A percentile compares a stretch with the other conserved stretches of the same genome.
These are phyloP conservation scores for Epizoanthus fatuus DNA, from an alignment of 92 coral and sea anemone genomes.

Conservation along the genomic window DNA sequence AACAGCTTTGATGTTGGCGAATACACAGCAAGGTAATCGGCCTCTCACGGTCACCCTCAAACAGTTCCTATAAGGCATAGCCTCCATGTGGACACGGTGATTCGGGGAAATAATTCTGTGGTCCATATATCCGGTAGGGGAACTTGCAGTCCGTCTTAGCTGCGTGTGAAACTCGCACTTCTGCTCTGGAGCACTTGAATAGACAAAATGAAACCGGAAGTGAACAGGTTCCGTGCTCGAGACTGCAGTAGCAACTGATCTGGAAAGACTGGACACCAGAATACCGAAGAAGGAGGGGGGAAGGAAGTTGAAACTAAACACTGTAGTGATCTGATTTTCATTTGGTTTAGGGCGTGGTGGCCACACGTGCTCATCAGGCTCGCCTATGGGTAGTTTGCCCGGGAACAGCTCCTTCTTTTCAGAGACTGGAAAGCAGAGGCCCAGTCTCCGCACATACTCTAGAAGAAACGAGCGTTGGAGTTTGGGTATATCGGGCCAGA, in stretches of 20 bases:
- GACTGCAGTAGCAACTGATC: constrained; percentile 58
- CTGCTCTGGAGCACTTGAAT: constrained; percentile 74
- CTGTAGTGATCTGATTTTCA: constrained; percentile 77
- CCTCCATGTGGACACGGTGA: constrained; percentile 78
- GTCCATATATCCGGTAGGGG: constrained; percentile 67
- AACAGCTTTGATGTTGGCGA: constrained; percentile 77
- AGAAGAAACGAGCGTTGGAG: constrained; percentile 61
- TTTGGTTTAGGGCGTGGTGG: constrained; percentile 61
- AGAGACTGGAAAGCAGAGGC: constrained; percentile 77
- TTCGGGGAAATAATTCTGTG: constrained; percentile 35
- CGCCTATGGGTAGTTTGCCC: constrained; percentile 79
- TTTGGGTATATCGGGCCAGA: constrained; percentile 78
- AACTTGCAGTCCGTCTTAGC: constrained; percentile 61
- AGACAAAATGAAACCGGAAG: constrained; percentile 78
- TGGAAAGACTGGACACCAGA: constrained; percentile 64
- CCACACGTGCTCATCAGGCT: constrained; percentile 79
- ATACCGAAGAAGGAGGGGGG: constrained; percentile 93
- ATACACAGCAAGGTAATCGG: constrained; percentile 80
- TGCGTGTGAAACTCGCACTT: constrained; percentile 68
- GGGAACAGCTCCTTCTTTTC: constrained; percentile 81
- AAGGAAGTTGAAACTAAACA: constrained; percentile 81
- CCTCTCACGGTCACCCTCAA: constrained; percentile 82
- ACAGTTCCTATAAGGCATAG: constrained; percentile 68
- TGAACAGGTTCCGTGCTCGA: constrained; percentile 71
- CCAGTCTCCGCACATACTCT: constrained; percentile 76